Evolutionary conservation across 1,140 invertebrate species (phyloP).

Genomic region (Aphaenogaster rudis): DNA sequence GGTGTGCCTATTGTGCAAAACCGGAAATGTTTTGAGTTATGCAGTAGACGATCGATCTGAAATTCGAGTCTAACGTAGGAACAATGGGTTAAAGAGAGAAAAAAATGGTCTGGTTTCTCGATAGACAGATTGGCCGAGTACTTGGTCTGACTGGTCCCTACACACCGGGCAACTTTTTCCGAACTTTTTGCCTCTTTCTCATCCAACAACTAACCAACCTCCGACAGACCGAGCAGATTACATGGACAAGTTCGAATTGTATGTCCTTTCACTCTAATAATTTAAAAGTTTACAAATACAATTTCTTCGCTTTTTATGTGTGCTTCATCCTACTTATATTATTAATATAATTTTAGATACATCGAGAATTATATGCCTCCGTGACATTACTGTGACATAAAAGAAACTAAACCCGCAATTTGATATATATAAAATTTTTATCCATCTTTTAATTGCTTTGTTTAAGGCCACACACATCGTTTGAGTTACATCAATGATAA

Average conservation of each 20-base stretch:
- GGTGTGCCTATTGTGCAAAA: background rate
- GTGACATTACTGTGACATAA: background rate
- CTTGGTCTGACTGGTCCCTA: conserved; percentile 66
- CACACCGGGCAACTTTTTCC: conserved; percentile 60
- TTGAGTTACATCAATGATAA: background rate
- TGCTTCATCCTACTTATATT: background rate
- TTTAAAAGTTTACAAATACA: conserved; percentile 71
- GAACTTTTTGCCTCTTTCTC: conserved; percentile 68
- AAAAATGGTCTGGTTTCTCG: conserved; percentile 38
- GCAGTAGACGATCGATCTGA: conserved; percentile 18
- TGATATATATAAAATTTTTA: background rate
- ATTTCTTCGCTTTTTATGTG: conserved; percentile 1
- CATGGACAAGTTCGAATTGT: conserved; percentile 61
- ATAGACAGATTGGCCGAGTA: conserved; percentile 73
- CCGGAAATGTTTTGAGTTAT: conserved; percentile 7
- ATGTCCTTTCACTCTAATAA: conserved; percentile 56
- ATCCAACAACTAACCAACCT: conserved; percentile 69
- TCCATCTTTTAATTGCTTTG: background rate
- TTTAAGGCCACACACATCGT: background rate
- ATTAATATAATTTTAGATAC: conserved; percentile 33
- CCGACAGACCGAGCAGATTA: conserved; percentile 71
- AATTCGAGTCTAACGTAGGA: conserved; percentile 28
- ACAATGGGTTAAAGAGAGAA: conserved; percentile 32
- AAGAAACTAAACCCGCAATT: background rate
- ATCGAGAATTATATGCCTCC: background rate